Percentiles rank a stretch among this genome's conserved stretches.
Conservation (phyloP, 2,797 vertebrate species). For the Hippopotamyrus pictus region DNA sequence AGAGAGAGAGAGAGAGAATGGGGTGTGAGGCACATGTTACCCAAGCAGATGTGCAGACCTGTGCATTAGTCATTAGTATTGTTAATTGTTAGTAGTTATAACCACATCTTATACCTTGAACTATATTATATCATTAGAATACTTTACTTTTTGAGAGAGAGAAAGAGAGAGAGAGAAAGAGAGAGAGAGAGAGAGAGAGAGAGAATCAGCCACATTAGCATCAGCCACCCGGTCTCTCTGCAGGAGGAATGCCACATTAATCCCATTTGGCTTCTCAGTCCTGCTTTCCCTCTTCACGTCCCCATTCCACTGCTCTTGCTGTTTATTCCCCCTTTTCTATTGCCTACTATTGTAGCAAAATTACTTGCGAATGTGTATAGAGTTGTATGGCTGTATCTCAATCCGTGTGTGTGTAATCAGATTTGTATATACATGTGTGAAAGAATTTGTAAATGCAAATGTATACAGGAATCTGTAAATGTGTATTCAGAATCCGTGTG, state of each 20-base stretch:
- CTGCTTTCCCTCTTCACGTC: background rate
- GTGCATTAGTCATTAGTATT: constrained; percentile 46
- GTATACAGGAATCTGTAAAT: background rate
- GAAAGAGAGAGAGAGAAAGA: background rate
- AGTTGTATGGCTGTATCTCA: background rate
- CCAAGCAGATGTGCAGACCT: constrained; percentile 56
- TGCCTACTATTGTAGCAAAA: background rate
- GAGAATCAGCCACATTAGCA: constrained; percentile 36
- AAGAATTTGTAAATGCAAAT: background rate
- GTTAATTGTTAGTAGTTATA: constrained; percentile 38
- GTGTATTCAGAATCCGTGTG: background rate
- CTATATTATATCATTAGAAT: constrained; percentile 42
- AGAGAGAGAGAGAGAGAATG: constrained; percentile 52
- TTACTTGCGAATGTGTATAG: background rate
- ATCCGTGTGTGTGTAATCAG: background rate
- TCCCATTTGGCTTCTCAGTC: constrained; percentile 45
- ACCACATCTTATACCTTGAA: background rate
- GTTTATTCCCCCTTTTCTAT: background rate
- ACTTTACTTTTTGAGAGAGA: too few relatives aligned
- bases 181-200: background rate
- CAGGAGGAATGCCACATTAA: constrained; percentile 56
- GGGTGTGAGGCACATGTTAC: constrained; percentile 53
- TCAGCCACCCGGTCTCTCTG: constrained; percentile 39
- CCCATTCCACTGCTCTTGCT: constrained; percentile 7
- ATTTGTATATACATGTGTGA: background rate